These are phyloP conservation scores for Lepidocolaptes lacrymiger DNA, from an alignment of 2,797 vertebrate genomes.

Conservation along the genomic window DNA sequence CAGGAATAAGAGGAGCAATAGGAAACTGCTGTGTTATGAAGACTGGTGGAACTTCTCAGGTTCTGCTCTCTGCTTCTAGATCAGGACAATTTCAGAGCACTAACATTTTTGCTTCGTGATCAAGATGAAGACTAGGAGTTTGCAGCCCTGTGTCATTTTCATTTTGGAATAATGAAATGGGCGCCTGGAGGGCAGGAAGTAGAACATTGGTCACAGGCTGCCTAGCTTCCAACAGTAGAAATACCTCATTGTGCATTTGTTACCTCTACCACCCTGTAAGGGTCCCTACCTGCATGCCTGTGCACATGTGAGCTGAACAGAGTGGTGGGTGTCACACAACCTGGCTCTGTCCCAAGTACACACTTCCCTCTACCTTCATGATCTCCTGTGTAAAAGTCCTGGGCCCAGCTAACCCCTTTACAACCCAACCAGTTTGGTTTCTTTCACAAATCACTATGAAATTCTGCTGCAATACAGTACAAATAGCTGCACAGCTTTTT, in stretches of 20 bases:
- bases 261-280: neutral
- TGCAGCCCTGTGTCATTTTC: neutral
- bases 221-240: neutral
- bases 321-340: no score
- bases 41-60: neutral
- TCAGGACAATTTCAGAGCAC: neutral
- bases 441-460: neutral
- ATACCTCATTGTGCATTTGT: neutral
- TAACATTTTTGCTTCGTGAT: neutral
- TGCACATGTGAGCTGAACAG: neutral
- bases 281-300: neutral
- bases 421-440: accelerated
- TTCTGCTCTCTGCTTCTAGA: neutral
- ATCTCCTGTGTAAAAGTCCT: neutral
- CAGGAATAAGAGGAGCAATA: neutral
- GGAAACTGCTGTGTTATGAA: neutral
- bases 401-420: neutral
- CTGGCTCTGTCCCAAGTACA: neutral
- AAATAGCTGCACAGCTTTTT: neutral
- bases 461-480: neutral
- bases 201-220: neutral
- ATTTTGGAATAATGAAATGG: neutral
- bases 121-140: neutral
- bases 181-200: neutral
- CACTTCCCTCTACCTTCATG: neutral